Evolutionary conservation across 2,888 invertebrate genomes (phyloP).

Genomic region (Xanthorhoe spadicearia): DNA sequence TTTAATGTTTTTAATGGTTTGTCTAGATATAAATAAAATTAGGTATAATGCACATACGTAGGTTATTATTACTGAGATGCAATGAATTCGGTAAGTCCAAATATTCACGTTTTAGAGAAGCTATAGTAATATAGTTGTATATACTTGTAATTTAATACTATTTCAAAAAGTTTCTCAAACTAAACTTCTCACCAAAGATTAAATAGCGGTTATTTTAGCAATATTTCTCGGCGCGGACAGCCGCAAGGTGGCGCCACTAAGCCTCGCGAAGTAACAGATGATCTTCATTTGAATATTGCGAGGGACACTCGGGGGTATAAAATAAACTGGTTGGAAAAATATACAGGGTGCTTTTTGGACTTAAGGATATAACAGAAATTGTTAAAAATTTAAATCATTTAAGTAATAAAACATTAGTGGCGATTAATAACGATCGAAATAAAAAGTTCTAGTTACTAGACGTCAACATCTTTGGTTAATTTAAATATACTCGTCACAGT

Average conservation of each 20-base stretch:
- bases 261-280: constrained; percentile 68
- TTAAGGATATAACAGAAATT: not conserved
- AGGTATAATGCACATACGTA: too few relatives aligned
- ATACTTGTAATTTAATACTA: not conserved
- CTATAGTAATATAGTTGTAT: too few relatives aligned
- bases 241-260: constrained; percentile 61
- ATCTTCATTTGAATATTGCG: constrained; percentile 75
- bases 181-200: constrained; percentile 33
- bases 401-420: not conserved
- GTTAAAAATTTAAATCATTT: too few relatives aligned
- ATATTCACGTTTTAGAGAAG: too few relatives aligned
- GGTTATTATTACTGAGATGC: too few relatives aligned
- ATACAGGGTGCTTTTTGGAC: not conserved
- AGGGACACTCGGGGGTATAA: constrained; percentile 53
- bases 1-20: too few relatives aligned
- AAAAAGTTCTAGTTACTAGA: too few relatives aligned
- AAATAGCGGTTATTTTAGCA: constrained; percentile 41
- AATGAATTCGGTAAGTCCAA: too few relatives aligned
- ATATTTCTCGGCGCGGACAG: constrained; percentile 50
- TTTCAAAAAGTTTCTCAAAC: constrained; percentile 5
- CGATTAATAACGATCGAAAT: too few relatives aligned
- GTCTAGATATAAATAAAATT: too few relatives aligned
- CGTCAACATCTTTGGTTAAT: too few relatives aligned
- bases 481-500: too few relatives aligned
- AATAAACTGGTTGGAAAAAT: constrained; percentile 23